Evolutionary conservation across 2,888 invertebrate species (phyloP).

Genomic region (Drosophila affinis): DNA sequence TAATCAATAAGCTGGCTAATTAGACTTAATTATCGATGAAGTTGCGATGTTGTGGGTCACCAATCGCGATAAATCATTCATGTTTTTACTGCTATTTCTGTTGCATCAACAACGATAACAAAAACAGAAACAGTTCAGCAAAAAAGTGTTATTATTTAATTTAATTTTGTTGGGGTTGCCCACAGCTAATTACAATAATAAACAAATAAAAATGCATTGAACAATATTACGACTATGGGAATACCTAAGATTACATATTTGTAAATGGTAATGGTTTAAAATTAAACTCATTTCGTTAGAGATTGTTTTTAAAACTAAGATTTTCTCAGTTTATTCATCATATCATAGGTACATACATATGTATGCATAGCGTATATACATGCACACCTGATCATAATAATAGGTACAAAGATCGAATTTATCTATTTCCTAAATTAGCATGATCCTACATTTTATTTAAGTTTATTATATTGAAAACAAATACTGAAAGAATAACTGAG

Average conservation of each 20-base stretch:
- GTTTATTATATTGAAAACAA: too few species aligned
- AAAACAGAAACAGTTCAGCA: conserved; percentile 1
- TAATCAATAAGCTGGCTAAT: conserved; percentile 57
- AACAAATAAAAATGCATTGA: background rate
- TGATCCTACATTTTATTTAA: too few species aligned
- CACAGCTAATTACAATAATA: conserved; percentile 45
- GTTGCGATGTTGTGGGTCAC: conserved; percentile 33
- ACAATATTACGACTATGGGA: background rate
- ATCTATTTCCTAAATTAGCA: too few species aligned
- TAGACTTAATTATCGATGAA: conserved; percentile 56
- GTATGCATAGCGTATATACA: background rate
- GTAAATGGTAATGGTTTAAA: too few species aligned
- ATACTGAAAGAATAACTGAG: too few species aligned
- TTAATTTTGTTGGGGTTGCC: conserved; percentile 19
- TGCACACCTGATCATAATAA: too few species aligned
- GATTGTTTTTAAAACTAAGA: too few species aligned
- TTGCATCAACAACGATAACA: conserved; percentile 45
- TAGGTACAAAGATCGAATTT: too few species aligned
- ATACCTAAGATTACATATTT: background rate
- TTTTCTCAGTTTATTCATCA: background rate
- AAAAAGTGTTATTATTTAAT: conserved; percentile 34
- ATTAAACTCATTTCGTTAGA: too few species aligned
- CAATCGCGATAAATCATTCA: conserved; percentile 33
- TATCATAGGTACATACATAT: too few species aligned
- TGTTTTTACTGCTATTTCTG: conserved; percentile 17